Evolutionary conservation across 2,888 invertebrate genomes (phyloP).

Genomic region (Protophormia terraenovae): DNA sequence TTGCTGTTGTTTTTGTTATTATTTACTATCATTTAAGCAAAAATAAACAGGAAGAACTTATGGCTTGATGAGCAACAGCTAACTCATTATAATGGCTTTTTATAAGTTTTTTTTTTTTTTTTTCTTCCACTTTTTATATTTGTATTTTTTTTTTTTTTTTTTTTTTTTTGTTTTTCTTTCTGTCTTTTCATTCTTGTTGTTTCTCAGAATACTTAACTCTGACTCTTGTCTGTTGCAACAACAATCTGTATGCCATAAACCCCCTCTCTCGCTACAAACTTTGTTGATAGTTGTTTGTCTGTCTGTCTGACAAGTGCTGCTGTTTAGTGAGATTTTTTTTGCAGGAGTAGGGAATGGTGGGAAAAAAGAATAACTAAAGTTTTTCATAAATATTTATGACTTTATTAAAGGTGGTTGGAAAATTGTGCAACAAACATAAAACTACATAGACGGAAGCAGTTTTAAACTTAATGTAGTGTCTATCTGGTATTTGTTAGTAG

Average conservation of each 20-base stretch:
- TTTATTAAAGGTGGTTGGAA: conserved; percentile 76
- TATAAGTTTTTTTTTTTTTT: conserved; percentile 31
- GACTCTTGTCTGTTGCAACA: not conserved
- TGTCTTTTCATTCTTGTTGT: too few species aligned
- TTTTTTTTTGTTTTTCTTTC: conserved; percentile 32
- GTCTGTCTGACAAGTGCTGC: conserved; percentile 18
- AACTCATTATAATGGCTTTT: conserved; percentile 68
- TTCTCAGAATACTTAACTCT: conserved; percentile 9
- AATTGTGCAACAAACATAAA: conserved; percentile 27
- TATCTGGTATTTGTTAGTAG: conserved; percentile 1
- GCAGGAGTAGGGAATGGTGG: not conserved
- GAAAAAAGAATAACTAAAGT: conserved; percentile 64
- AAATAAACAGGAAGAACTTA: conserved; percentile 67
- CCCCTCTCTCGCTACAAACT: not conserved
- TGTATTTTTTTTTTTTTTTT: conserved; percentile 36
- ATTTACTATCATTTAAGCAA: conserved; percentile 65
- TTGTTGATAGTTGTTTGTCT: not conserved
- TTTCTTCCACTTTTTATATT: conserved; percentile 13
- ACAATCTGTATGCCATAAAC: not conserved
- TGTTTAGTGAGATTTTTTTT: not conserved
- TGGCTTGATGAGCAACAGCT: conserved; percentile 69
- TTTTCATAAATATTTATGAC: conserved; percentile 81
- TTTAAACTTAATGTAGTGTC: conserved; percentile 41
- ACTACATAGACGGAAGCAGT: conserved; percentile 13
- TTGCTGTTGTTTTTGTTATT: conserved; percentile 13